Evolutionary conservation across 2,113 vertebrate species (phyloP).

Genomic region (Hippocampus mohnikei): DNA sequence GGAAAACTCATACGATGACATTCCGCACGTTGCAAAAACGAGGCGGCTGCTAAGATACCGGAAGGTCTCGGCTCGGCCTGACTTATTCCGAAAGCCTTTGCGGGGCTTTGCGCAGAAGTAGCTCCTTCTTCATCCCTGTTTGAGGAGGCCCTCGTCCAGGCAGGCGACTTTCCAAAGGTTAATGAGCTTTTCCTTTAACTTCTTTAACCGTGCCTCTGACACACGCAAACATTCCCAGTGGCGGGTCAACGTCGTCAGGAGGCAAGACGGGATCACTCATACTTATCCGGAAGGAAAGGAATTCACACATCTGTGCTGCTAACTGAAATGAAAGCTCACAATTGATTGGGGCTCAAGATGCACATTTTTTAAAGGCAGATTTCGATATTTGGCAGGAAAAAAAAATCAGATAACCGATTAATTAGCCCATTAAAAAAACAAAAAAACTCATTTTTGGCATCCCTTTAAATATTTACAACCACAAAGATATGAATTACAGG

Average conservation of each 20-base stretch:
- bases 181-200: conserved; percentile 31
- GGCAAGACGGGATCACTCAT: neutral
- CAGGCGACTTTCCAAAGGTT: conserved; percentile 48
- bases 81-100: conserved; percentile 32
- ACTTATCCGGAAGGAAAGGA: no score
- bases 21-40: conserved; percentile 49
- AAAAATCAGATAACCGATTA: no score
- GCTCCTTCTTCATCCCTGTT: conserved; percentile 38
- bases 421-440: neutral
- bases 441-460: no score
- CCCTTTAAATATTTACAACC: no score
- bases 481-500: no score
- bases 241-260: conserved; percentile 5
- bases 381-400: no score
- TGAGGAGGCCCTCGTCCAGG: conserved; percentile 35
- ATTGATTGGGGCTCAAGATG: no score
- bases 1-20: conserved; percentile 66
- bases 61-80: conserved; percentile 25
- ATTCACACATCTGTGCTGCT: no score
- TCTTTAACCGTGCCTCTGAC: conserved; percentile 3
- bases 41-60: conserved; percentile 40
- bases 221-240: conserved; percentile 7
- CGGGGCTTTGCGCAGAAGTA: conserved; percentile 5
- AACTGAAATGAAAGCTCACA: no score
- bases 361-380: no score